Conservation (phyloP, 2,113 vertebrate genomes). For the Tenebrosternarchus preto region DNA sequence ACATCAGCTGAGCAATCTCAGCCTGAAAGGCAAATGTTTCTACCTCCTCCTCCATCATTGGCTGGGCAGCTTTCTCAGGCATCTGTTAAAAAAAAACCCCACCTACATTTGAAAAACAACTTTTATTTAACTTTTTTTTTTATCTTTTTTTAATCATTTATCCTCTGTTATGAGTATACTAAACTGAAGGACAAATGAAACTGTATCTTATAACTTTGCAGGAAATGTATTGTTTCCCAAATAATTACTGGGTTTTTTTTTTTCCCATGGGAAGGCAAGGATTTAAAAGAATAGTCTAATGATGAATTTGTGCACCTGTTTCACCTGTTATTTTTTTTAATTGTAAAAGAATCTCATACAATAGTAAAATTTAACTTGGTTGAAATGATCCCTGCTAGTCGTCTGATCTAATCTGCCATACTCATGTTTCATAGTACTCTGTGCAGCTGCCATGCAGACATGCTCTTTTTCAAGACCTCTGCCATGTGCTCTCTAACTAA, state of each 20-base stretch:
- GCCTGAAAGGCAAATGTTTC: conserved; percentile 84
- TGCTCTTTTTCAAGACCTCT: conserved; percentile 57
- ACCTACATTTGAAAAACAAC: background rate
- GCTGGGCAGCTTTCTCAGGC: conserved; percentile 71
- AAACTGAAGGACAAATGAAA: background rate
- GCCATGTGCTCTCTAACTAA: conserved; percentile 65
- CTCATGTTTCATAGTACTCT: background rate
- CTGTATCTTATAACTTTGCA: background rate
- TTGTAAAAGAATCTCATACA: conserved; percentile 44
- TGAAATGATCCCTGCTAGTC: conserved; percentile 1
- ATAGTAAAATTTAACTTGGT: background rate
- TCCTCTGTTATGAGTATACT: no score
- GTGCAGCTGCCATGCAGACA: conserved; percentile 53
- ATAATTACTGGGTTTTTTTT: background rate
- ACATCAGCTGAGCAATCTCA: conserved; percentile 84
- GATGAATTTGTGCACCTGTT: conserved; percentile 57
- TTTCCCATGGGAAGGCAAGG: background rate
- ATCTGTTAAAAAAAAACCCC: conserved; percentile 63
- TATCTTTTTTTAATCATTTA: no score
- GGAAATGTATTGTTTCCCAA: background rate
- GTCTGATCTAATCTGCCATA: background rate
- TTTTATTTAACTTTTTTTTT: no score
- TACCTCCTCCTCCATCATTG: conserved; percentile 76
- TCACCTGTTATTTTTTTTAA: conserved; percentile 60
- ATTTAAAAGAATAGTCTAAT: background rate